These are phyloP conservation scores for Mizuhopecten yessoensis DNA, from an alignment of 1,140 invertebrate genomes.

Conservation along the genomic window DNA sequence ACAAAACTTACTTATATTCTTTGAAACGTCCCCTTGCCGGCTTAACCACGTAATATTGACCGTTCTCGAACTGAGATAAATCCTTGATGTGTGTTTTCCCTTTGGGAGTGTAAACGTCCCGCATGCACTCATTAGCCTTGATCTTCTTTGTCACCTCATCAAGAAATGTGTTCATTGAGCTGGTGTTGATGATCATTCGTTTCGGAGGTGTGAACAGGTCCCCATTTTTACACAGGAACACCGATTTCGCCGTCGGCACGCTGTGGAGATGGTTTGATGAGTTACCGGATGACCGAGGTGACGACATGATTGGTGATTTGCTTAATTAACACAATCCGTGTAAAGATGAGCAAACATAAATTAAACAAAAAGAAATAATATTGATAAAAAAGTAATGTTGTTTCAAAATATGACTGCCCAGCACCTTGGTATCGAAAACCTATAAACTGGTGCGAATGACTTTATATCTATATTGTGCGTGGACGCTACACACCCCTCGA, in stretches of 20 bases:
- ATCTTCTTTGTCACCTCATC: background rate
- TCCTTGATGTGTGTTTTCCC: background rate
- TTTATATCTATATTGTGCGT: background rate
- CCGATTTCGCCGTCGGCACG: background rate
- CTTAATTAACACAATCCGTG: background rate
- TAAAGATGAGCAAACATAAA: background rate
- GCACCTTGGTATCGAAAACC: background rate
- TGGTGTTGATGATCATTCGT: background rate
- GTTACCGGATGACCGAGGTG: background rate
- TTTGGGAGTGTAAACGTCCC: background rate
- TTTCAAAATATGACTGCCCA: background rate
- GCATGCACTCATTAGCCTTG: background rate
- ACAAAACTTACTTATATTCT: background rate
- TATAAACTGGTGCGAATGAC: background rate
- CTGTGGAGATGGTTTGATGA: background rate
- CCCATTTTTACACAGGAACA: background rate
- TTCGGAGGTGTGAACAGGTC: background rate
- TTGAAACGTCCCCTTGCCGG: background rate
- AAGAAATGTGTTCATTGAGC: background rate
- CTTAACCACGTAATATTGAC: background rate
- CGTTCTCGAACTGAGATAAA: background rate
- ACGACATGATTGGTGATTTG: background rate
- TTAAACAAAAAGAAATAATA: background rate
- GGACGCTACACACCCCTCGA: constrained; percentile 4
- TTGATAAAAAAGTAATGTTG: background rate